Evolutionary conservation across 2,888 invertebrate genomes (phyloP), one percentile per base, ranked within the genome.

Genomic region (Scrobipalpa atriplicella): DNA sequence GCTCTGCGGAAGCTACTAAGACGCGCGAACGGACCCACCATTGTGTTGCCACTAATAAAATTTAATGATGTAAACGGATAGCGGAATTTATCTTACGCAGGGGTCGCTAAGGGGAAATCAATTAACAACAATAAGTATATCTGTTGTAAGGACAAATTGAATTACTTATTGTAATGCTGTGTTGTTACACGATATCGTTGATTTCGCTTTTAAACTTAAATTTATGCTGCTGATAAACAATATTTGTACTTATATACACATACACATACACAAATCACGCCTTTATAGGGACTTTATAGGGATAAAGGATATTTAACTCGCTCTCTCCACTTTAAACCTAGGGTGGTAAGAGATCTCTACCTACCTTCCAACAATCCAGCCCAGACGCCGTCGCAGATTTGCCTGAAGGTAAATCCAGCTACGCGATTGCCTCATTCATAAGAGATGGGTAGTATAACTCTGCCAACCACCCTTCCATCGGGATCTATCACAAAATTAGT

Each of bases 61-160:
- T 90, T 90, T 91, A 91, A 92, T 92, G 90, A 89, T 90, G 90
- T 92, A 92, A 92, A 91, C 90, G 90, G 90, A 92, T 91, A 92
- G 86, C 88, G 85, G 85, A 89, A 90, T 90, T 88, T 87, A 90
- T 90, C 86, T 89, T 84, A 87, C 83, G 81, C 78, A 79, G 78
- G 74, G 86, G 76, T 76, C 79, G 78, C 81, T 83, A 85, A 85
- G 88, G 90, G 89, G 85, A 86, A 89, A 89, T 86, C 88, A 87
- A 88, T 89, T 88, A 89, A 82, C 75, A 78, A 70, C 71, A 75
- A 72, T 73, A n/a, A n/a, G n/a, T n/a, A 71, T 71, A 70, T 61
- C 64, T 64, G 61, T 66, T 64, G 68, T 63, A 66, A 58, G 54
- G 54, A 52, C 62, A 64, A 67, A 68, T 68, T 61, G 61, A 68